These are phyloP conservation scores for Mythimna impura DNA, from an alignment of 2,888 invertebrate species.

Conservation along the genomic window DNA sequence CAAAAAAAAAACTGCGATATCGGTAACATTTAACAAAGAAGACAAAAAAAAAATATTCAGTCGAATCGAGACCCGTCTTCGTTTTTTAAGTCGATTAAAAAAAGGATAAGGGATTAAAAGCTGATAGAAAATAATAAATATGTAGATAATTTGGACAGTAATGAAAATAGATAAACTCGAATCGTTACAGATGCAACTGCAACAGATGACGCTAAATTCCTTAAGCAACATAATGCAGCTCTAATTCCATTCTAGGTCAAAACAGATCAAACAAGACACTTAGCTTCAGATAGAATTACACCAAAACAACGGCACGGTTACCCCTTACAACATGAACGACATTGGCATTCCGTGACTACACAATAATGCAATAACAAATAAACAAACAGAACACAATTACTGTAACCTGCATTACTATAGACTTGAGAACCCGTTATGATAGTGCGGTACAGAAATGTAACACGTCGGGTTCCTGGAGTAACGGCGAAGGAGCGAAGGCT, in stretches of 20 bases:
- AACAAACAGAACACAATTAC: conserved; percentile 49
- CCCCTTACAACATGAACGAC: conserved; percentile 14
- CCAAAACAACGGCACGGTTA: conserved; percentile 21
- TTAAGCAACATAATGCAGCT: neutral
- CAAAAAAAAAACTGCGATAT: too few relatives aligned
- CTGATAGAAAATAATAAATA: neutral
- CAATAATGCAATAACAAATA: conserved; percentile 43
- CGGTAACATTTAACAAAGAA: too few relatives aligned
- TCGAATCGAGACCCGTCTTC: too few relatives aligned
- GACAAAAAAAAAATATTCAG: too few relatives aligned
- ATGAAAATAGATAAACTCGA: neutral
- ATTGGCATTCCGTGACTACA: conserved; percentile 39
- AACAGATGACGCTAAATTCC: neutral
- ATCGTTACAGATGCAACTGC: neutral
- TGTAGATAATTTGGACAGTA: neutral
- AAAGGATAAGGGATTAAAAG: neutral
- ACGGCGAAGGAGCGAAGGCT: conserved; percentile 57
- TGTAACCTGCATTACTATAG: conserved; percentile 40
- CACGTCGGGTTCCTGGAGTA: conserved; percentile 37
- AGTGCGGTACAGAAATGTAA: conserved; percentile 52
- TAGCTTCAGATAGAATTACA: conserved; percentile 12
- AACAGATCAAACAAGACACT: conserved; percentile 23
- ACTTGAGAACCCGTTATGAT: conserved; percentile 44
- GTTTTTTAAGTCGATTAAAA: too few relatives aligned
- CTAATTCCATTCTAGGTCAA: conserved; percentile 23